Conservation (phyloP, 2,797 vertebrate genomes). For the Molossus molossus region DNA sequence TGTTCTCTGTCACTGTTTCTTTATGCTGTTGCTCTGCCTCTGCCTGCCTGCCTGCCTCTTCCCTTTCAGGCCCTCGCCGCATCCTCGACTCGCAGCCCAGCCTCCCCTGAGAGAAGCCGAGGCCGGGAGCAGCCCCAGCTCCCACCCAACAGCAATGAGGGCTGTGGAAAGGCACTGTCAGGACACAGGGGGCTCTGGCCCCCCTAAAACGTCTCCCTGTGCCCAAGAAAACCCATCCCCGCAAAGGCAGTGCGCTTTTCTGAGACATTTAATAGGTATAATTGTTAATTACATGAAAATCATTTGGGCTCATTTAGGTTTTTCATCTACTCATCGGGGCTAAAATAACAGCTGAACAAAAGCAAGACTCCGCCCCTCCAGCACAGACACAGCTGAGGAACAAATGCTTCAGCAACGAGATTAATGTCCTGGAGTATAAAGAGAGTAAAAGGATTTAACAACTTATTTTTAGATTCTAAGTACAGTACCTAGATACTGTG, state of each 20-base stretch:
- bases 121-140: background rate
- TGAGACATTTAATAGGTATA: conserved; percentile 40
- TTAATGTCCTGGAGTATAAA: background rate
- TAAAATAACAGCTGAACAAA: conserved; percentile 67
- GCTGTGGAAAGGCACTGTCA: background rate
- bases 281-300: conserved; percentile 66
- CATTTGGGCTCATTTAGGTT: conserved; percentile 47
- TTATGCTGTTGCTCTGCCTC: background rate
- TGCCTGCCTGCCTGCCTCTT: background rate
- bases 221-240: background rate
- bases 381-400: background rate
- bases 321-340: background rate
- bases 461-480: conserved; percentile 72
- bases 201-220: background rate
- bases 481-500: conserved; percentile 30
- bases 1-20: background rate
- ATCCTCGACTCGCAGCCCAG: background rate
- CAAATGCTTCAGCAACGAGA: conserved; percentile 47
- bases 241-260: conserved; percentile 14
- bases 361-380: background rate
- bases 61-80: background rate
- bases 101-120: background rate
- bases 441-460: background rate
- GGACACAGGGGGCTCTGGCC: background rate
- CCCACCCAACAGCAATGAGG: background rate